Percentiles rank a stretch among this genome's conserved stretches.
Conservation (phyloP, 2,888 invertebrate species). For the Leucania comma region DNA sequence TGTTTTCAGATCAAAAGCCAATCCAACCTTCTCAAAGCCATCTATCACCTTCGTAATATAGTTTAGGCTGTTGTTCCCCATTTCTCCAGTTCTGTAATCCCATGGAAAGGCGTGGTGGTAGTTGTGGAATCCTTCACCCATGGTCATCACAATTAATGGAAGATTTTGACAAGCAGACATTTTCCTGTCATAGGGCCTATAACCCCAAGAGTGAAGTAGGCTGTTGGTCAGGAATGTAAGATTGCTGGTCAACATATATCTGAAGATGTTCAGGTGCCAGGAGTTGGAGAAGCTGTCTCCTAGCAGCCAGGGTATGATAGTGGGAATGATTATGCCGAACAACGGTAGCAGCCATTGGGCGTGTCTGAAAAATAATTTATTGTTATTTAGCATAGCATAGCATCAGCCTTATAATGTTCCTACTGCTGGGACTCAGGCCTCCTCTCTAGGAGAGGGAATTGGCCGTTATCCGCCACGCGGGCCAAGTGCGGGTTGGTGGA, state of each 20-base stretch:
- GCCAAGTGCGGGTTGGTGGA: too few species aligned
- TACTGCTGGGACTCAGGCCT: too few species aligned
- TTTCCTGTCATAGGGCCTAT: conserved; percentile 82
- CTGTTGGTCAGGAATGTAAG: conserved; percentile 91
- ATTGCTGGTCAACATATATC: conserved; percentile 42
- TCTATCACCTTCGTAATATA: conserved; percentile 63
- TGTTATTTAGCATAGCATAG: neutral
- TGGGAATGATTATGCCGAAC: conserved; percentile 46
- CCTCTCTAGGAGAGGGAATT: too few species aligned
- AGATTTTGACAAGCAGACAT: conserved; percentile 69
- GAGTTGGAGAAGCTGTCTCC: conserved; percentile 44
- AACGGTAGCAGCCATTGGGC: conserved; percentile 26
- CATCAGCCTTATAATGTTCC: too few species aligned
- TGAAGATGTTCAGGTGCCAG: conserved; percentile 53
- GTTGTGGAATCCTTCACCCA: conserved; percentile 77
- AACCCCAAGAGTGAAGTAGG: conserved; percentile 89
- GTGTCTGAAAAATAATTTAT: conserved; percentile 50
- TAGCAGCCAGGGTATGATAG: conserved; percentile 43
- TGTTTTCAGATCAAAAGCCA: conserved; percentile 65
- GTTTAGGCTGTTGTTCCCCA: conserved; percentile 64
- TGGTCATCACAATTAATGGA: conserved; percentile 51
- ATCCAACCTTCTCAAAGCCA: conserved; percentile 61
- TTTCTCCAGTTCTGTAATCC: conserved; percentile 73
- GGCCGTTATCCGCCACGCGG: too few species aligned
- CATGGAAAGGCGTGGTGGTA: conserved; percentile 76